Conservation (phyloP, 2,113 vertebrate genomes). For the Potamarius usumacintae region DNA sequence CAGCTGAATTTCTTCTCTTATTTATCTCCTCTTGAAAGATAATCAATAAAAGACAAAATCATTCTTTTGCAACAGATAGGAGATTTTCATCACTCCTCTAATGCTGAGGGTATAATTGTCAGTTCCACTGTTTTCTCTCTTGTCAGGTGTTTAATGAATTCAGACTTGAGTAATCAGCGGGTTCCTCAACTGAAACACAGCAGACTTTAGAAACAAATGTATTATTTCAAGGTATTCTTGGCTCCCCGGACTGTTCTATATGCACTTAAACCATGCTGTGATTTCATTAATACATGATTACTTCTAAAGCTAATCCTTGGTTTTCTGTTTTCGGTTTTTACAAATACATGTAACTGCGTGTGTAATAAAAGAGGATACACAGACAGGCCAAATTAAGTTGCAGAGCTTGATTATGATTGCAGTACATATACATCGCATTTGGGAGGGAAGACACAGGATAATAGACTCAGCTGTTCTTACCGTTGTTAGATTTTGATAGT, state of each 20-base stretch:
- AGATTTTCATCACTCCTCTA: background rate
- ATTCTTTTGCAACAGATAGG: constrained; percentile 5
- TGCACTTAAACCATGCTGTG: background rate
- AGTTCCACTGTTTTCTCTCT: constrained; percentile 5
- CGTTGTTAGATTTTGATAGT: constrained; percentile 30
- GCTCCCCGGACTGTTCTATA: background rate
- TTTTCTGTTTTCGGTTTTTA: background rate
- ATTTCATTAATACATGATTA: constrained; percentile 8
- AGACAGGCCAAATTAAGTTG: background rate
- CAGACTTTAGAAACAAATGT: background rate
- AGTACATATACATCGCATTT: constrained; percentile 26
- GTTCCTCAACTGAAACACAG: background rate
- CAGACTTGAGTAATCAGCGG: background rate
- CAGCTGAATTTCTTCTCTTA: constrained; percentile 18
- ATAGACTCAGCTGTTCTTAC: constrained; percentile 29
- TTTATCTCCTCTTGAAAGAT: constrained; percentile 25
- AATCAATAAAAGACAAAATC: constrained; percentile 10
- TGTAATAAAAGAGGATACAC: background rate
- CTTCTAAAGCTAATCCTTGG: constrained; percentile 1
- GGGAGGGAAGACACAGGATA: constrained; percentile 10
- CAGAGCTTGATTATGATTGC: background rate
- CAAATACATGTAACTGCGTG: background rate
- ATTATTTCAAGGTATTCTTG: background rate
- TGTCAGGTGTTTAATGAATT: constrained; percentile 10
- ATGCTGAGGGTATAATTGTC: background rate